Evolutionary conservation across 2,888 invertebrate species (phyloP), one percentile per base, ranked within the genome.

Genomic region (Elegia similella): DNA sequence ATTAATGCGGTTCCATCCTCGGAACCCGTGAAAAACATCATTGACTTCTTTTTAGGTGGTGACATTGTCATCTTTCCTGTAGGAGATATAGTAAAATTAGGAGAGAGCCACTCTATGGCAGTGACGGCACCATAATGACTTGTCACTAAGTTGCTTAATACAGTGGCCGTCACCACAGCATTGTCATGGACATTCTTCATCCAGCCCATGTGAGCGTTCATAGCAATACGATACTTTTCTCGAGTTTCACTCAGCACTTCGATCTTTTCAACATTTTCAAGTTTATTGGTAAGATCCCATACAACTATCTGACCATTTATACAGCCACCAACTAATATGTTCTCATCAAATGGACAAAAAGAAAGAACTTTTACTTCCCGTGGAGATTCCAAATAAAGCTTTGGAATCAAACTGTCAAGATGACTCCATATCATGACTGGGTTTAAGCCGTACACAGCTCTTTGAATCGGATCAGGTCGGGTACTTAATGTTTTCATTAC

Each of bases 371-470:
- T 93, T 0, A 95, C 93, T 82, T 95, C 95, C 43, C 95, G 88
- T 0, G 94, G 93, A 3, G 94, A 88, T 74, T 95, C 93, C 55
- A 96, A 90, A 66, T 94, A 93, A 44, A 96, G 79, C 82, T 95
- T 95, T 16, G 95, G 95, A 29, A 92, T 84, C 2, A 96, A 81
- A 56, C 93, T 93, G 66, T 96, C 95, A 30, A 92, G 89, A 62
- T 95, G 95, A 64, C 95, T 95, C 96, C 96, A 96, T 64, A 96
- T 90, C 60, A 96, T 85, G 1, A 95, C 94, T 0, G 94, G 93
- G 77, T 95, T 95, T 2, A 93, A 78, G 3, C 93, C 93, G 56
- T 94, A 92, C 0, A 93, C 92, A 0, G 94, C 92, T 68, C 92
- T 84, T 73, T 92, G 88, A 17, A 93, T 90, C 1, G 83, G 80